These are phyloP conservation scores for Nasalis larvatus DNA, from an alignment of 2,113 vertebrate species.

Conservation along the genomic window DNA sequence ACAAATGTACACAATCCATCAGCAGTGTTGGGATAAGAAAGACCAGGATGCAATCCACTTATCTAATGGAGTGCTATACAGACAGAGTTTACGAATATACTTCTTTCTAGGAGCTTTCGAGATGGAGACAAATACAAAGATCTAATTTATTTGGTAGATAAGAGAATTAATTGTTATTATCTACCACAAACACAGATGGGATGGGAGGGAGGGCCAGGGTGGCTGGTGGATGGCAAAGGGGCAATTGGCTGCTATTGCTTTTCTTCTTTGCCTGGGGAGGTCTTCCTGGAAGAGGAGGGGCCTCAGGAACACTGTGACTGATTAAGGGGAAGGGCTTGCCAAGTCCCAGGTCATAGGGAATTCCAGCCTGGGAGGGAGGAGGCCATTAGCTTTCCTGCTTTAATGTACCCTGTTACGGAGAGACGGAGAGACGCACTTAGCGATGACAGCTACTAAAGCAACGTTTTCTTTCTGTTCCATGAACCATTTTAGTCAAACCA, in stretches of 20 bases:
- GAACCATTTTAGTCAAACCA: constrained; percentile 74
- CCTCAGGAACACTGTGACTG: background rate
- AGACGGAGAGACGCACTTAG: background rate
- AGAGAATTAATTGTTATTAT: constrained; percentile 29
- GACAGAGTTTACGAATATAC: background rate
- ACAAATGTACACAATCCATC: background rate
- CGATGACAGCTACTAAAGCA: background rate
- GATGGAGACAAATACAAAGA: background rate
- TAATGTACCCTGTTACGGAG: background rate
- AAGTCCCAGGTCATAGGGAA: background rate
- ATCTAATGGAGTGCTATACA: background rate
- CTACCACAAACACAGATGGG: background rate
- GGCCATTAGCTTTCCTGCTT: background rate
- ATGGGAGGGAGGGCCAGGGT: accelerated
- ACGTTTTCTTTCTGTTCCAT: background rate
- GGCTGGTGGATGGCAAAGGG: background rate
- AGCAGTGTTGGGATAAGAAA: background rate
- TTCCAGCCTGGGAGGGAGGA: background rate
- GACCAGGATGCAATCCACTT: background rate
- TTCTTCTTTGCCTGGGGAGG: background rate
- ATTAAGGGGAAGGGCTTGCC: background rate
- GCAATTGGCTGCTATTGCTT: accelerated
- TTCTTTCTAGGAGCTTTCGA: background rate
- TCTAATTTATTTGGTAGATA: constrained; percentile 13
- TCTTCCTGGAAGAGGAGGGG: constrained; percentile 7